Base-by-base conservation (phyloP, 2,888 invertebrate genomes). In the Brachylomia viminalis region DNA sequence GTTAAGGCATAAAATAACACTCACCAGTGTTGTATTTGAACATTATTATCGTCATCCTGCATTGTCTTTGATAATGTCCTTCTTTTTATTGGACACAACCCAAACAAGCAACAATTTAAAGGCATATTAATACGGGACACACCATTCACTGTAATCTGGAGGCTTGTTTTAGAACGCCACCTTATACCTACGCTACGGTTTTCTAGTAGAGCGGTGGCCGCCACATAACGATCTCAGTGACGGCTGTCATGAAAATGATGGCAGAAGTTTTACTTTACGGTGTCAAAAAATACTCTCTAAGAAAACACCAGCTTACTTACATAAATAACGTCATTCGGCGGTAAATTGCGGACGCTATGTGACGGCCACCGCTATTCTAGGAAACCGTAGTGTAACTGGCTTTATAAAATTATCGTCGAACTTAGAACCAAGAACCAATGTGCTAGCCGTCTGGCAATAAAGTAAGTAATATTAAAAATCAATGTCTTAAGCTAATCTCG, bases 121-220 rank as follows among this genome's bases (percentile, higher is more conserved):
- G 30, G n/a, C 72, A 72, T 72, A 30, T 27, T 73, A 58, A 15
- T 72, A 30, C n/a, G 17, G 13, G 1, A 1, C 23, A 56, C 72
- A 72, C 30, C 8, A 23, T 56, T 70, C 42, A 54, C 42, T 42
- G 42, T 42, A 42, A 42, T 42, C 42, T 42, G 42, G 10, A 42
- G 42, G 42, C 42, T 52, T 3, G 10, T n/a, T 23, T n/a, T 15
- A 11, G n/a, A 45, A 33, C 10, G 17, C 47, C 15, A 4, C 15
- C 15, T 15, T 47, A 15, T 42, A n/a, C n/a, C n/a, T n/a, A 47
- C 15, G 47, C 47, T 47, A 47, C 47, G 15, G 47, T 15, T 47
- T 3, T 6, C 15, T 47, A 47, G 47, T 15, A 15, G 47, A 15
- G 5, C 15, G 15, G 5, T 47, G 47, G 47, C 47, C 47, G 15